Conservation (phyloP, 2,113 vertebrate species). For the Plectropomus leopardus region DNA sequence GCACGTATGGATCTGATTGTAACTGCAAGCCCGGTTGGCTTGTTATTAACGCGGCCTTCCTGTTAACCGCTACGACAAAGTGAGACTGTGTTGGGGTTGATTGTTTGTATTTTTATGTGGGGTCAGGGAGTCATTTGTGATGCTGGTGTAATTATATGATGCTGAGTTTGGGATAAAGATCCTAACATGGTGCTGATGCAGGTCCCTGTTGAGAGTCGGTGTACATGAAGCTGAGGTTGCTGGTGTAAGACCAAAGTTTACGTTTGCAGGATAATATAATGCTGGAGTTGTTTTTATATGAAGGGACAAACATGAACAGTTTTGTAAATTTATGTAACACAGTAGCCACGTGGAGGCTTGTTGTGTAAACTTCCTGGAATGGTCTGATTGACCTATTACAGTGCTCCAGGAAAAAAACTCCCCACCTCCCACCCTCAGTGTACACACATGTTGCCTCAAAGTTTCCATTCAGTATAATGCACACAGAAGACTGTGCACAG, state of each 20-base stretch:
- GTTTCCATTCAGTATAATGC: neutral
- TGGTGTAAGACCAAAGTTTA: neutral
- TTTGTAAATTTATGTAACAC: neutral
- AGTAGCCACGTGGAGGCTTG: neutral
- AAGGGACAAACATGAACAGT: neutral
- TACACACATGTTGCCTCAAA: neutral
- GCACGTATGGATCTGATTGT: constrained; percentile 26
- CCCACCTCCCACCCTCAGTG: neutral
- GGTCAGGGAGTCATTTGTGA: constrained; percentile 7
- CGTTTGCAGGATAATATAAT: neutral
- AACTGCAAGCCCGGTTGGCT: constrained; percentile 2
- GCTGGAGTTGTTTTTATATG: neutral
- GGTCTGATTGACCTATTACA: neutral
- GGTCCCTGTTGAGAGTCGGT: neutral
- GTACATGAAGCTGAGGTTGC: constrained; percentile 2
- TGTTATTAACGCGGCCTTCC: constrained; percentile 3
- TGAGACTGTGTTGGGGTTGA: constrained; percentile 4
- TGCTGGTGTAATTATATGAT: constrained; percentile 7
- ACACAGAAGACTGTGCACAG: neutral
- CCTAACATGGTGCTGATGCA: constrained; percentile 8
- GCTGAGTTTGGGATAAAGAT: constrained; percentile 10
- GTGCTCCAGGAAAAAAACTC: fast-evolving
- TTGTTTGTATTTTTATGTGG: constrained; percentile 12
- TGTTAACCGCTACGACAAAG: constrained; percentile 11
- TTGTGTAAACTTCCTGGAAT: neutral